These are phyloP conservation scores for Sarotherodon lohbergeri DNA, from an alignment of 2,113 vertebrate species.

Conservation along the genomic window DNA sequence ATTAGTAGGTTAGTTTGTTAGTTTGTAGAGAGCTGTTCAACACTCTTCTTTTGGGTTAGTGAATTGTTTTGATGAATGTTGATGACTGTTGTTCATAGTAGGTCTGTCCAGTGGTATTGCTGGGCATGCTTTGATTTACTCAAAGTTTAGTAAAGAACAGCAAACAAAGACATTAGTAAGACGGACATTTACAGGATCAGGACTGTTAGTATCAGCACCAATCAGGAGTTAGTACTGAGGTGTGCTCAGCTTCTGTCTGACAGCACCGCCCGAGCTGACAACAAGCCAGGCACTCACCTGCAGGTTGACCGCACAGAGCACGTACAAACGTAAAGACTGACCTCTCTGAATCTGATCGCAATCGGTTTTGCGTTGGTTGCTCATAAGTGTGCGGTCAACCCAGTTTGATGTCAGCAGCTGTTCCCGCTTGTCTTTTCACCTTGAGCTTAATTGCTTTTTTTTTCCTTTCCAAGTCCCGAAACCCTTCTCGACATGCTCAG, in stretches of 20 bases:
- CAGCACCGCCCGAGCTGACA: background rate
- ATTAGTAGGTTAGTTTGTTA: conserved; percentile 73
- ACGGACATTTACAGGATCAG: conserved; percentile 1
- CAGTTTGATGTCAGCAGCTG: conserved; percentile 3
- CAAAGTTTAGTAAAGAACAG: background rate
- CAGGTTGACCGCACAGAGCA: conserved; percentile 45
- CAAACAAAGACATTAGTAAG: conserved; percentile 35
- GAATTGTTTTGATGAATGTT: background rate
- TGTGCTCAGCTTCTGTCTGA: conserved; percentile 2
- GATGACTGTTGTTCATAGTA: background rate
- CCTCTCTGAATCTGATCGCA: background rate
- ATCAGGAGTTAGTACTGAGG: conserved; percentile 1
- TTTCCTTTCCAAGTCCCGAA: conserved; percentile 33
- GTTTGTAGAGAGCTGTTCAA: conserved; percentile 32
- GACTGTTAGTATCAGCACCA: conserved; percentile 39
- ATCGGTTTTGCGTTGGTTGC: background rate
- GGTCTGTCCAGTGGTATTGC: background rate
- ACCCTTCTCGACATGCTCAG: conserved; percentile 26
- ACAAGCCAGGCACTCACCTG: conserved; percentile 30
- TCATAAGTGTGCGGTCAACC: conserved; percentile 41
- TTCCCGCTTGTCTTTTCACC: background rate
- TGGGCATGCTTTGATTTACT: conserved; percentile 10
- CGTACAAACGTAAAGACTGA: background rate
- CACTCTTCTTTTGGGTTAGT: conserved; percentile 45
- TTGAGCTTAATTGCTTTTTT: conserved; percentile 1